These are phyloP conservation scores for Potamilus streckersoni DNA, from an alignment of 1,140 invertebrate genomes.

Conservation along the genomic window DNA sequence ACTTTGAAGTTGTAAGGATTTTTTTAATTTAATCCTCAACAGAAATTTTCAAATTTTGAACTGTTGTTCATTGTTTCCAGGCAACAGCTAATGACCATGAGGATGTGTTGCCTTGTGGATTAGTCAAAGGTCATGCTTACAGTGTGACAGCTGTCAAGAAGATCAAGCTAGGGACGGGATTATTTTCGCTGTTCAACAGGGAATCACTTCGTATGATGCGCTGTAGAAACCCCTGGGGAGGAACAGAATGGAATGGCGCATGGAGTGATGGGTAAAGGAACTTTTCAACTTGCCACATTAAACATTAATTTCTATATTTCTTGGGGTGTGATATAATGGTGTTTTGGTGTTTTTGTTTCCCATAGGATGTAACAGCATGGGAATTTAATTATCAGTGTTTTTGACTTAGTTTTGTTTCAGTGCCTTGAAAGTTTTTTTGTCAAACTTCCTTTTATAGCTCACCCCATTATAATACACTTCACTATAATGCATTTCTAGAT, in stretches of 20 bases:
- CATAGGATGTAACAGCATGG: too few relatives aligned
- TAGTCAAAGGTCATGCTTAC: conserved; percentile 76
- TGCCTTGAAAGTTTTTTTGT: too few relatives aligned
- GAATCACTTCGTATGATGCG: conserved; percentile 66
- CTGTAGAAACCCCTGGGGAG: conserved; percentile 77
- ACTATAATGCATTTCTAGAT: too few relatives aligned
- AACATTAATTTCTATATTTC: too few relatives aligned
- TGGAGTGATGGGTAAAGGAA: conserved; percentile 64
- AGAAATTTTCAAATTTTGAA: conserved; percentile 50
- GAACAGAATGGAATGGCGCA: conserved; percentile 91
- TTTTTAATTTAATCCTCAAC: conserved; percentile 72
- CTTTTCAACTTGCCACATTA: too few relatives aligned
- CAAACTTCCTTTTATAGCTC: too few relatives aligned
- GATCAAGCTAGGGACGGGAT: conserved; percentile 51
- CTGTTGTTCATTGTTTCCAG: conserved; percentile 22
- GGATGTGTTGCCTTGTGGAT: conserved; percentile 67
- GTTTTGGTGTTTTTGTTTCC: too few relatives aligned
- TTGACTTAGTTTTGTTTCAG: too few relatives aligned
- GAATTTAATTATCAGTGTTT: too few relatives aligned
- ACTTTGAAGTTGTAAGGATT: conserved; percentile 49
- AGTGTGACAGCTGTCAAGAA: conserved; percentile 72
- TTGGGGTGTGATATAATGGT: too few relatives aligned
- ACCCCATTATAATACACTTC: too few relatives aligned
- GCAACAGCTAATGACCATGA: conserved; percentile 68
- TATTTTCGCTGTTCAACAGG: conserved; percentile 57